Percentiles rank a stretch among this genome's conserved stretches.
These are phyloP conservation scores for Ashinkailepas kermadecensis DNA, from an alignment of 2,888 invertebrate species.

Conservation along the genomic window DNA sequence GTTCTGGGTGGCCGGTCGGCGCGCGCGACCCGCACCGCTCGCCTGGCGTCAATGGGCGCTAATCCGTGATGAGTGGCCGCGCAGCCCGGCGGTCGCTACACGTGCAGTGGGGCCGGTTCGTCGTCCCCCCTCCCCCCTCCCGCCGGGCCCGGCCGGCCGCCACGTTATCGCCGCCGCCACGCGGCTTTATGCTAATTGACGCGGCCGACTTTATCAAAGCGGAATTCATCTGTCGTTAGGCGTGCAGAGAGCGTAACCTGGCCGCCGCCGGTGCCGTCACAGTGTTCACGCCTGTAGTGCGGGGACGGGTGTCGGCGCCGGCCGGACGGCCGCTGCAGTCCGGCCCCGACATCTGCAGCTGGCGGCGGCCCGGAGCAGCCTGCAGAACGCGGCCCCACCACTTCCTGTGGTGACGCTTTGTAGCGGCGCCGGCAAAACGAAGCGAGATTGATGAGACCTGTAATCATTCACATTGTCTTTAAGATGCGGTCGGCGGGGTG, in stretches of 20 bases:
- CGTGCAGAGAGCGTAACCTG: not conserved
- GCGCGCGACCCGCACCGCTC: not conserved
- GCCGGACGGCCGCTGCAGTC: no score
- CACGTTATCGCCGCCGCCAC: not conserved
- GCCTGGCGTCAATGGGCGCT: not conserved
- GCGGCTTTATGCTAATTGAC: conserved; percentile 20
- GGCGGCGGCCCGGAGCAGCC: not conserved
- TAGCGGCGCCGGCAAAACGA: not conserved
- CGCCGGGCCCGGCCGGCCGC: not conserved
- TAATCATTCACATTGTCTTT: not conserved
- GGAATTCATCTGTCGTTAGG: conserved; percentile 13
- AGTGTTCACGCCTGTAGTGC: not conserved
- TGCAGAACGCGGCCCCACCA: not conserved
- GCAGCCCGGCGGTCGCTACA: not conserved
- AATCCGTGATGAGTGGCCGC: not conserved
- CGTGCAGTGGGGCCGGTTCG: not conserved
- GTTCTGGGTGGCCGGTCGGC: not conserved
- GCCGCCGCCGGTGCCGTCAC: not conserved
- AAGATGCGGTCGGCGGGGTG: not conserved
- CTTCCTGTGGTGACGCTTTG: not conserved
- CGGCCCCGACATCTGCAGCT: not conserved
- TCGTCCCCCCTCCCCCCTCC: no score
- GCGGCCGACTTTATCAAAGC: conserved; percentile 11
- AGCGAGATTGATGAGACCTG: not conserved
- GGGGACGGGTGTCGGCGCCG: not conserved